A percentile compares a stretch with the other conserved stretches of the same genome.
phyloP scores from a whole-genome alignment of 2,888 invertebrate species.

The Pachydiplax longipennis region DNA sequence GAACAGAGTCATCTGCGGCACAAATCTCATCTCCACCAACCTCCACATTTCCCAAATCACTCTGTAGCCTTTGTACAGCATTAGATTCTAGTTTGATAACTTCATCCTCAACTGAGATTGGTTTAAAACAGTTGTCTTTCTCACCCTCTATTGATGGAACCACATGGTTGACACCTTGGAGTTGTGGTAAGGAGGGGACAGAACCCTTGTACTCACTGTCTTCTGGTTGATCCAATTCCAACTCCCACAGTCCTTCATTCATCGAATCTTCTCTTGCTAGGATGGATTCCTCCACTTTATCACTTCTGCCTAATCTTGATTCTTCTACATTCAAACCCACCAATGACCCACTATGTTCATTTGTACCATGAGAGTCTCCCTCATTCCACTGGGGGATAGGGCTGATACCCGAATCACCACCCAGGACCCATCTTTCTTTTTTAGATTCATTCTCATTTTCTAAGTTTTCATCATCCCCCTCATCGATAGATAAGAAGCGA shows the following conservation, averaged over 20 bases:
- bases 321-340: neutral
- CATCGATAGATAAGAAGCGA: constrained; percentile 22
- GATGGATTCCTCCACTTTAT: neutral
- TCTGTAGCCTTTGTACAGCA: neutral
- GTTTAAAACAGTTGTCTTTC: neutral
- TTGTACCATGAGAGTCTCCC: neutral
- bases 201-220: neutral
- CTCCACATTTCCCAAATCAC: neutral
- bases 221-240: constrained; percentile 12
- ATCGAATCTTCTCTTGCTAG: neutral
- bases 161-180: neutral
- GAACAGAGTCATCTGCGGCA: neutral
- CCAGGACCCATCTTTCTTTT: neutral
- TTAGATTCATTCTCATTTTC: neutral
- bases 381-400: neutral
- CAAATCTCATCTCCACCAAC: neutral
- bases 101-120: neutral
- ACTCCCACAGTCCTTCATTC: constrained; percentile 21
- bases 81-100: neutral
- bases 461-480: neutral
- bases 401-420: neutral
- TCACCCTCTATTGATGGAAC: neutral
- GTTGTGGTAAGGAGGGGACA: neutral
- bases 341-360: neutral
- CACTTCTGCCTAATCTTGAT: neutral